Evolutionary conservation across 2,113 vertebrate species (phyloP).

Genomic region (Damaliscus lunatus): DNA sequence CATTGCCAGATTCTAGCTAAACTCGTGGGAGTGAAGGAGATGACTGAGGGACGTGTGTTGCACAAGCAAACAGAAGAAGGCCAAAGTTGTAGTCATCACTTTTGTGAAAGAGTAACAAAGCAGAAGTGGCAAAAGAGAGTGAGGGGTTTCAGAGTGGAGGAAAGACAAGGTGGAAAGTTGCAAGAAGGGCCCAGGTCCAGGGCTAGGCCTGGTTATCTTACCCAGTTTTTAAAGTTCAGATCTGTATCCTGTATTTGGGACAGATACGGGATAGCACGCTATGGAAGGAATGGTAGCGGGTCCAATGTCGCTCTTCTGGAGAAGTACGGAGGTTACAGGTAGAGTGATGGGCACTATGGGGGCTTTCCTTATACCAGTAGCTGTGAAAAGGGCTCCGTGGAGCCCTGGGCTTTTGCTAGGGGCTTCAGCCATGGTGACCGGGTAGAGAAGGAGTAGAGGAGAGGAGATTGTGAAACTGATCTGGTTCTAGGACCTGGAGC

Average conservation of each 20-base stretch:
- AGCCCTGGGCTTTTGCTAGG: neutral
- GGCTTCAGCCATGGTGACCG: accelerated
- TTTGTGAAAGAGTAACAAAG: neutral
- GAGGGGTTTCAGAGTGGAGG: too few species aligned
- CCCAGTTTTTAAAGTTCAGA: too few species aligned
- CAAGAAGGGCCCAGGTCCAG: too few species aligned
- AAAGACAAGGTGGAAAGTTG: accelerated
- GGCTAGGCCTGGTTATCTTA: accelerated
- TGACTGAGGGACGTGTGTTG: accelerated
- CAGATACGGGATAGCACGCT: accelerated
- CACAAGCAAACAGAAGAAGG: too few species aligned
- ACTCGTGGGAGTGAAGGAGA: neutral
- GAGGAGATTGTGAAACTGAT: accelerated
- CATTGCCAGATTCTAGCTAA: neutral
- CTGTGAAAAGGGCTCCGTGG: neutral
- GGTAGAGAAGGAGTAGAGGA: accelerated
- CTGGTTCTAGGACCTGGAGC: neutral
- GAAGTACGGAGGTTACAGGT: neutral
- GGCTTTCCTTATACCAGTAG: neutral
- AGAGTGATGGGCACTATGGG: neutral
- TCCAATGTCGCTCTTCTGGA: neutral
- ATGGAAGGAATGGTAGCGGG: neutral
- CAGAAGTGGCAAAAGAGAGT: accelerated
- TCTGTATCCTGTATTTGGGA: accelerated
- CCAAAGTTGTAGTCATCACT: accelerated